Conservation (phyloP, 2,797 vertebrate species). For the Poeciliopsis infans region DNA sequence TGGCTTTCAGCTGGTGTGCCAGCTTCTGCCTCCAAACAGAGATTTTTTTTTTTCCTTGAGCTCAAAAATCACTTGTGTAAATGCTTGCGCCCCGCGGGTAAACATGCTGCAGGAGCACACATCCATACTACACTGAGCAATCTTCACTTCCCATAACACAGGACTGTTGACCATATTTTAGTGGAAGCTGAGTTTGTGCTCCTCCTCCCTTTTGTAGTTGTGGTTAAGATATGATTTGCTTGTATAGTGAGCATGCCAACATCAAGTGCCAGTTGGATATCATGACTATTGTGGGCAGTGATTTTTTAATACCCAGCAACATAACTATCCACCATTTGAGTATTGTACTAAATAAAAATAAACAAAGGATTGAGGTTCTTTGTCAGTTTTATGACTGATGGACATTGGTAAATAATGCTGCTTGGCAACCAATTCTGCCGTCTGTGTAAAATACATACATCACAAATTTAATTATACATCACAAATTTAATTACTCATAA, state of each 20-base stretch:
- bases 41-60: slow-evolving; percentile 41
- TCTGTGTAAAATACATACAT: slow-evolving; percentile 44
- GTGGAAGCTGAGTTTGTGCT: slow-evolving; percentile 12
- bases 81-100: slow-evolving; percentile 45
- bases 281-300: neutral
- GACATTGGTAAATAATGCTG: slow-evolving; percentile 25
- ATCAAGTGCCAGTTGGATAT: slow-evolving; percentile 5
- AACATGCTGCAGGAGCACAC: slow-evolving; percentile 34
- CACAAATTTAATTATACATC: slow-evolving; percentile 41
- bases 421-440: slow-evolving; percentile 30
- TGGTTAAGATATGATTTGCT: neutral
- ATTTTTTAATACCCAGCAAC: slow-evolving; percentile 1
- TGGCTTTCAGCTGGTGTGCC: slow-evolving; percentile 41
- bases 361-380: slow-evolving; percentile 23
- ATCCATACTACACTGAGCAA: slow-evolving; percentile 39
- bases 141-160: slow-evolving; percentile 32
- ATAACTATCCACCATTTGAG: neutral
- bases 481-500: slow-evolving; percentile 43
- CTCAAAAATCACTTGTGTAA: slow-evolving; percentile 58
- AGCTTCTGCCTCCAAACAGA: slow-evolving; percentile 43
- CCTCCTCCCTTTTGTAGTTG: neutral
- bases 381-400: slow-evolving; percentile 9
- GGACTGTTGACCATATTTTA: slow-evolving; percentile 29
- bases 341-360: slow-evolving; percentile 30
- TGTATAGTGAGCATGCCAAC: slow-evolving; percentile 7